These are phyloP conservation scores for Rhinoraja longicauda DNA, from an alignment of 2,797 vertebrate genomes.

Conservation along the genomic window DNA sequence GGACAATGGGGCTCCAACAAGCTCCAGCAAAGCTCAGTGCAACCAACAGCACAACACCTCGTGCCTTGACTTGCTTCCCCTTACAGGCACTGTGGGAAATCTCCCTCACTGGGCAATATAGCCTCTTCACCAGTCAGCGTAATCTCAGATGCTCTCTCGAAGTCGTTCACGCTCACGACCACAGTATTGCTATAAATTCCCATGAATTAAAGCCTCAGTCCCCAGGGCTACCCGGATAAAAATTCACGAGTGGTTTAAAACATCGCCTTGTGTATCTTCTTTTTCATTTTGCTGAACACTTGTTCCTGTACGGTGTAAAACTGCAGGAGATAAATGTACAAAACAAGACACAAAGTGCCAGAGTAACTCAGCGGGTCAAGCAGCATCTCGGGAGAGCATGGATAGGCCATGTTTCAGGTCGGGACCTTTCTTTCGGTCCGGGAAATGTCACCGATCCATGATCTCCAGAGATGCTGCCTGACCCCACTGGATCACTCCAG, in stretches of 20 bases:
- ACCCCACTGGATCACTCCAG: too few species aligned
- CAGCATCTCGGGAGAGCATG: too few species aligned
- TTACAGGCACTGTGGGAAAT: background rate
- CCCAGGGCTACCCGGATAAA: background rate
- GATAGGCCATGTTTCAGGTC: too few species aligned
- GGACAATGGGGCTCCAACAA: too few species aligned
- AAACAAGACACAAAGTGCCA: too few species aligned
- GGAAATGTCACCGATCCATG: too few species aligned
- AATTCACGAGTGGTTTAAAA: background rate
- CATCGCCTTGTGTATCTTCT: background rate
- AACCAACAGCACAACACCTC: too few species aligned
- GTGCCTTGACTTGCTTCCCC: background rate
- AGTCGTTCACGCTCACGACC: background rate
- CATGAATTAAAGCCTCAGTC: background rate
- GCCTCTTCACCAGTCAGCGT: background rate
- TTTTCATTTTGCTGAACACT: background rate
- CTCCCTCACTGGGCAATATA: background rate
- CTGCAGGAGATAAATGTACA: background rate
- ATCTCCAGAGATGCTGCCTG: too few species aligned
- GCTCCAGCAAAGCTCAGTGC: too few species aligned
- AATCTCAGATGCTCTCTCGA: background rate
- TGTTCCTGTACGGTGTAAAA: too few species aligned
- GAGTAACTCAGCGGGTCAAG: too few species aligned
- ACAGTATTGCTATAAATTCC: background rate
- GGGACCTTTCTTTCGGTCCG: too few species aligned